A percentile compares a stretch with the other conserved stretches of the same genome.
Conservation (phyloP, 2,797 vertebrate species). For the Nyctibius grandis region DNA sequence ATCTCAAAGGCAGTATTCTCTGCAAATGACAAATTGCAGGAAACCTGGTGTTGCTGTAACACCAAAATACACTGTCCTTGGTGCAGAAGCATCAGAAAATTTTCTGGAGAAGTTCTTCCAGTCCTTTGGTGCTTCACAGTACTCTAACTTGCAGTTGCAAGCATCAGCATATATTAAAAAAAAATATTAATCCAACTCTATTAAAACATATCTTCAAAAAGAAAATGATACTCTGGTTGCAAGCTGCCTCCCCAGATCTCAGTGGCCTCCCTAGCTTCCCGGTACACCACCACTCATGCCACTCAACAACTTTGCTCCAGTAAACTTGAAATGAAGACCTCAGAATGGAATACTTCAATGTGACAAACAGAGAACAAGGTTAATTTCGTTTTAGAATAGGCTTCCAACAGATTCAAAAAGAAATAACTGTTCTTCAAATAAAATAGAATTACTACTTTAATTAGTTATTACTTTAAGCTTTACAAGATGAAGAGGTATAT, state of each 20-base stretch:
- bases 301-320: neutral
- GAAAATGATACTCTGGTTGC: neutral
- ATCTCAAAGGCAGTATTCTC: neutral
- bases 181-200: neutral
- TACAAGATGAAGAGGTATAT: neutral
- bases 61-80: neutral
- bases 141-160: neutral
- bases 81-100: neutral
- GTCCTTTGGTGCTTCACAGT: neutral
- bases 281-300: accelerated
- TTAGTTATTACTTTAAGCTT: neutral
- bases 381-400: neutral
- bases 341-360: neutral
- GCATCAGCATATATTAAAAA: neutral
- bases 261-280: neutral
- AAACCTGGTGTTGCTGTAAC: neutral
- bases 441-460: neutral
- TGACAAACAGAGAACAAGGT: neutral
- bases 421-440: neutral
- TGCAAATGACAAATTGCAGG: neutral
- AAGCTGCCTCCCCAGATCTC: neutral
- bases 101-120: neutral
- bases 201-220: neutral
- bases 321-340: neutral
- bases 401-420: neutral